Evolutionary conservation across 2,888 invertebrate genomes (phyloP), one percentile per base, ranked within the genome.

Genomic region (Drosophila setosimentum): DNA sequence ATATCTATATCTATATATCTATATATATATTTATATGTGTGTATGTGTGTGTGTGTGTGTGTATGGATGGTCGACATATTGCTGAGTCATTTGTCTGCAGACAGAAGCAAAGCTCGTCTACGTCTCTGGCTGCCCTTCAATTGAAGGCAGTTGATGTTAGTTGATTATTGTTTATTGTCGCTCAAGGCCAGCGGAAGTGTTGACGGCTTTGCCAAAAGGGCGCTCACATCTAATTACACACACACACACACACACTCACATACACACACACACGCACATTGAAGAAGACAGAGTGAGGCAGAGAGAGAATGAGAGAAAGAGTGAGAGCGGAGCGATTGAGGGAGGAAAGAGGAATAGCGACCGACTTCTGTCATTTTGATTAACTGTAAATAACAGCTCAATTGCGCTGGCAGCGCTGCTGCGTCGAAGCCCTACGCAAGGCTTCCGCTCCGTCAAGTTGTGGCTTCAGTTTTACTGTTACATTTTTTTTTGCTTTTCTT

Each of bases 111-210:
- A 54, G 24, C 33, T 29, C n/a, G n/a, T n/a, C 16, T n/a, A 33
- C 40, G 33, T 42, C 45, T 30, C 29, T 51, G 16, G 37, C 42
- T 58, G 59, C 54, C 60, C 60, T 71, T 78, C 84, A 87, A 85
- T 85, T 83, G 82, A 71, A 42, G 32, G 24, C 64, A 61, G 66
- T 70, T 66, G 65, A 59, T 59, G 78, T 68, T 80, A 72, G 74
- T 80, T 77, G 40, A 71, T 79, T 74, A 64, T 66, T 68, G 73
- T 83, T 86, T 89, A 92, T 91, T 91, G 83, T 64, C 79, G 72
- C 80, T 84, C 92, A 91, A 92, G 91, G 91, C 89, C 89, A 91
- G 80, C 91, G 91, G 91, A 92, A 88, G 82, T 85, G 69, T 68
- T 63, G 63, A 59, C 42, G 54, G 32, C 58, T 53, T 37, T 68